Percentiles rank a stretch among this genome's conserved stretches.
These are phyloP conservation scores for Condylura cristata DNA, from an alignment of 2,113 vertebrate genomes.

Conservation along the genomic window DNA sequence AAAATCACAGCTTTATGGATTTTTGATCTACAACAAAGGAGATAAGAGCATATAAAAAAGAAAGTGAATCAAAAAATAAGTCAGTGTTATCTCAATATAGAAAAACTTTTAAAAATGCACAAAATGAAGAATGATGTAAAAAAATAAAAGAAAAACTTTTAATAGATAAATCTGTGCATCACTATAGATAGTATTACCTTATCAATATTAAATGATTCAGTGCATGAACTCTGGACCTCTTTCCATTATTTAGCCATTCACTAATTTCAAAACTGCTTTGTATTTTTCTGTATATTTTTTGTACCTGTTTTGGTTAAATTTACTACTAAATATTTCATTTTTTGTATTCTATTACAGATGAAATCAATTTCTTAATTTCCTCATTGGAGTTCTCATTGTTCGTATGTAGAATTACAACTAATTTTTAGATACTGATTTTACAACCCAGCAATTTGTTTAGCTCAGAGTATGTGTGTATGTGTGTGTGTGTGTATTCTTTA, in stretches of 20 bases:
- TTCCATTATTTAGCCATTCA: not conserved
- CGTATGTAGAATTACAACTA: not conserved
- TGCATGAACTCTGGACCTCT: not conserved
- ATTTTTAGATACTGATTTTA: not conserved
- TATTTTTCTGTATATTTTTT: not conserved
- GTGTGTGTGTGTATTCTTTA: not conserved
- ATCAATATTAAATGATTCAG: not conserved
- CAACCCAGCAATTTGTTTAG: not conserved
- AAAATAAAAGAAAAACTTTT: too few relatives aligned
- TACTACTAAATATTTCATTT: too few relatives aligned
- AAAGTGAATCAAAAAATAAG: too few relatives aligned
- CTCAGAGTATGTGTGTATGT: not conserved
- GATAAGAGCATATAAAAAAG: too few relatives aligned
- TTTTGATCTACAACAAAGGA: too few relatives aligned
- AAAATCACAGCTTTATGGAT: too few relatives aligned
- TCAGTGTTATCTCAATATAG: too few relatives aligned
- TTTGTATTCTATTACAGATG: not conserved
- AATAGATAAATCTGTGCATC: not conserved
- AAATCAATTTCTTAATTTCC: not conserved
- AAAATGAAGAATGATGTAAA: too few relatives aligned
- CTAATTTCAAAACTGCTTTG: not conserved
- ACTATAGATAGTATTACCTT: not conserved
- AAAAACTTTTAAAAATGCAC: too few relatives aligned
- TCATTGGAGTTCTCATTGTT: not conserved
- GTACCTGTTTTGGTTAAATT: not conserved